Base-by-base conservation (phyloP, 2,888 invertebrate genomes). In the Latheticus oryzae region DNA sequence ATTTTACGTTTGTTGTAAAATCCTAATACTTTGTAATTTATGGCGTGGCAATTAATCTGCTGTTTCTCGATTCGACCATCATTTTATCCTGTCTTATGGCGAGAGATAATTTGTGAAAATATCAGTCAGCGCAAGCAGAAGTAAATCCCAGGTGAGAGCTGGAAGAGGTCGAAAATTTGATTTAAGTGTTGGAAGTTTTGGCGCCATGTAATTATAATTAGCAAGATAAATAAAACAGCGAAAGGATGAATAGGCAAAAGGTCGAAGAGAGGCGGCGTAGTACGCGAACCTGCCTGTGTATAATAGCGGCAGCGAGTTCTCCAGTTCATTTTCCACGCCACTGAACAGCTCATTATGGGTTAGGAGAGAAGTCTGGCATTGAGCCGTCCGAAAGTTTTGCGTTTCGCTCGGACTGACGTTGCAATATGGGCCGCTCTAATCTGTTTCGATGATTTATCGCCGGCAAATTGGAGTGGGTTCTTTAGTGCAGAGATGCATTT, bases 281-380 rank as follows among this genome's bases (percentile, higher is more conserved):
- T 28, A 19, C 15, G 50, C 21, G 30, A 53, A 59, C 63, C 52
- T 63, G 61, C 45, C 53, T 60, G 35, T 38, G 42, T 48, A 48
- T 42, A 48, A 50, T 48, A 30, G 48, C 38, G 55, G 33, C 50
- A 35, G 57, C 43, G 60, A 64, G 61, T 57, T 62, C 65, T 68
- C 66, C 67, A 71, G 74, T 75, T 76, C 73, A 75, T 76, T 76
- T 76, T 75, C 74, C 74, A 74, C 73, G 68, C 73, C 72, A 74
- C 64, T 72, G 74, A 67, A 56, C 70, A 71, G 70, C 73, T 75
- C 73, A 76, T 76, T 75, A 73, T 68, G 65, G 67, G 67, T 61
- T 66, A 64, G 61, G 59, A 24, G 35, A 23, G 24, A 47, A 47
- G 23, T 24, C 47, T 24, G 47, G 33, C 23, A 47, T 47, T 47